Evolutionary conservation across 2,113 vertebrate genomes (phyloP), one percentile per base, ranked within the genome.

Genomic region (Pterocles orientalis): DNA sequence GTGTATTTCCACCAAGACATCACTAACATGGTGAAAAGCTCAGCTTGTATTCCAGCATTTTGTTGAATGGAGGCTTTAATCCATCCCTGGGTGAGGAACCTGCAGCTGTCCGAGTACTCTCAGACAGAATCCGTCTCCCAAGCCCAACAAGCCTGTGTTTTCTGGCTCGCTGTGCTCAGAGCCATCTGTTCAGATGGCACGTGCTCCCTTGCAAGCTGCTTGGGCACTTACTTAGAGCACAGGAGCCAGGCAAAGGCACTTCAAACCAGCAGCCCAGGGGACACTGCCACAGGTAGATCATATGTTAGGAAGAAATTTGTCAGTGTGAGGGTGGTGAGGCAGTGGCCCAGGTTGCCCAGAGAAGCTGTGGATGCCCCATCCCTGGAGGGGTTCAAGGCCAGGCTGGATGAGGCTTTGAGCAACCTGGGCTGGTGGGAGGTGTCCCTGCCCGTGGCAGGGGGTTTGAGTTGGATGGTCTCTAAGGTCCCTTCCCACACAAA

Each of bases 181-280:
- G 56, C 92, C 97, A 97, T 96, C 96, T 97, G 95, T 62, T 95
- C 88, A 66, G 54, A 87, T 88, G 81, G 68, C 90, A 92, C 0
- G 1, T 80, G 80, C 48, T 96, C 64, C 73, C 50, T 54, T 19
- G n/a, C 48, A 83, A 90, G 70, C 57, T 33, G 25, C 23, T 48
- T 41, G 28, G 81, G 45, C 80, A 54, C 86, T 54, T 13, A 39
- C 53, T 54, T 13, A 21, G 15, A 70, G 28, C 34, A 47, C 68
- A 41, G 51, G 53, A 79, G 50, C 36, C 34, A 85, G 50, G 53
- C 14, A 79, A 83, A 91, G 41, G 50, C 60, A 56, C 34, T 57
- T 84, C 21, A 65, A 19, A 45, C 14, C 5, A 0, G 62, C 72
- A 72, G 41, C 53, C 60, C 20, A 29, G 75, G 65, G 57, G 50